Percentiles rank a stretch among this genome's conserved stretches.
Evolutionary conservation across 2,797 vertebrate genomes (phyloP).

Genomic region (Malacoctenus gilli): DNA sequence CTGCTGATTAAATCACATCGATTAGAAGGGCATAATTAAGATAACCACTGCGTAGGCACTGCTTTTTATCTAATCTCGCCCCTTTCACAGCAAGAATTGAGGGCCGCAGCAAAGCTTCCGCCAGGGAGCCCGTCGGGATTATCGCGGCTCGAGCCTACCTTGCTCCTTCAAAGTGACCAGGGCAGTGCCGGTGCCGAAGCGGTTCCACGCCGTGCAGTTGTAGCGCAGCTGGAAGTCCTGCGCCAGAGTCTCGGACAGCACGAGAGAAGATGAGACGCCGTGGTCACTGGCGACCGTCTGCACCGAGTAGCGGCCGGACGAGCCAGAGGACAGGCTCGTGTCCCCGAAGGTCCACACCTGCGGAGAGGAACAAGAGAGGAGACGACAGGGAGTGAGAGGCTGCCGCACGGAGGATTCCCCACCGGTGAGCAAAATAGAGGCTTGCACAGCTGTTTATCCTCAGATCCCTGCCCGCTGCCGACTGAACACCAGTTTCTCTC

Average conservation of each 20-base stretch:
- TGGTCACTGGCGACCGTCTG: conserved; percentile 84
- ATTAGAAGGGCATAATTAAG: conserved; percentile 82
- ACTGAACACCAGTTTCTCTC: conserved; percentile 33
- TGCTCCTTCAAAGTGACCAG: conserved; percentile 75
- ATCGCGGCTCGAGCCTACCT: conserved; percentile 55
- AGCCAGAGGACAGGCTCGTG: conserved; percentile 82
- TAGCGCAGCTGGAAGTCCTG: conserved; percentile 84
- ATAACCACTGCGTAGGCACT: conserved; percentile 67
- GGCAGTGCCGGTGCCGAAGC: conserved; percentile 74
- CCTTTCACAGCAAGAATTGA: conserved; percentile 35
- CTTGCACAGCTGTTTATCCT: conserved; percentile 40
- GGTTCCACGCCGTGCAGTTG: conserved; percentile 80
- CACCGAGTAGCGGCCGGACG: conserved; percentile 87
- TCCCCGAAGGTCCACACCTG: conserved; percentile 93
- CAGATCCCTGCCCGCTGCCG: conserved; percentile 40
- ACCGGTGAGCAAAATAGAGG: conserved; percentile 13
- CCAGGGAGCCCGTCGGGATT: conserved; percentile 6
- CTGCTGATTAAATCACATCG: conserved; percentile 83
- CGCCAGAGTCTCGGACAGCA: conserved; percentile 85
- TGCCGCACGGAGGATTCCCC: conserved; percentile 22
- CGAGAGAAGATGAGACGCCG: conserved; percentile 85
- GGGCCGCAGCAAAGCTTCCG: neutral
- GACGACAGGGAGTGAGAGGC: conserved; percentile 25
- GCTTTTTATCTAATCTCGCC: conserved; percentile 56
- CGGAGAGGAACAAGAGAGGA: conserved; percentile 19